A percentile compares a stretch with the other conserved stretches of the same genome.
Evolutionary conservation across 2,113 vertebrate species (phyloP).

Genomic region (Centropristis striata): DNA sequence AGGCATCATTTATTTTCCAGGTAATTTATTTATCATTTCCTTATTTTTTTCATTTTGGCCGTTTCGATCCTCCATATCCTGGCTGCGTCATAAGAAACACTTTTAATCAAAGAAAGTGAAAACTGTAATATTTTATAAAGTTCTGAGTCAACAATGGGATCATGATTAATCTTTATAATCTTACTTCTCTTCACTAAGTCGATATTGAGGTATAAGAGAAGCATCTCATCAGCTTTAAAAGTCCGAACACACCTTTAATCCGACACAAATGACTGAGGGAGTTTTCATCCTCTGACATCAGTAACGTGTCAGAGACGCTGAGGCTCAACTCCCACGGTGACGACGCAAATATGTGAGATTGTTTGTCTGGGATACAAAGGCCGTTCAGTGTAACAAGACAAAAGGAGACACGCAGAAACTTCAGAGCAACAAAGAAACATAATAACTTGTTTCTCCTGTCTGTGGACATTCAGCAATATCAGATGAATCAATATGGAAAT

Average conservation of each 20-base stretch:
- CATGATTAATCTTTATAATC: background rate
- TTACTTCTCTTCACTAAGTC: too few species aligned
- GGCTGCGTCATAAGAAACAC: too few species aligned
- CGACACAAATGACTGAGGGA: constrained; percentile 2
- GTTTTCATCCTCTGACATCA: constrained; percentile 2
- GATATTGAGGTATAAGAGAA: too few species aligned
- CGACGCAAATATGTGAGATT: constrained; percentile 24
- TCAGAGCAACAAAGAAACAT: background rate
- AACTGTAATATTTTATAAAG: background rate
- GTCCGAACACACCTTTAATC: background rate
- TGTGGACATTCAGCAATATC: background rate
- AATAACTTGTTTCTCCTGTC: background rate
- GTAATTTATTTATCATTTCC: too few species aligned
- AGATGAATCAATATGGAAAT: background rate
- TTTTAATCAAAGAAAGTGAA: too few species aligned
- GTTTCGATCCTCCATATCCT: too few species aligned
- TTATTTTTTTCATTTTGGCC: too few species aligned
- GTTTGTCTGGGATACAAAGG: constrained; percentile 56
- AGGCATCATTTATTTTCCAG: too few species aligned
- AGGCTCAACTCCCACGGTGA: background rate
- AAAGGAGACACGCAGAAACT: constrained; percentile 2
- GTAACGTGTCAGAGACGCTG: background rate
- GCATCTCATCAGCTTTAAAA: background rate
- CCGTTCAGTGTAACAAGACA: constrained; percentile 11
- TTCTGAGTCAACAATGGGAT: background rate